Conservation (phyloP, 2,888 invertebrate genomes). For the Lymantria dispar region DNA sequence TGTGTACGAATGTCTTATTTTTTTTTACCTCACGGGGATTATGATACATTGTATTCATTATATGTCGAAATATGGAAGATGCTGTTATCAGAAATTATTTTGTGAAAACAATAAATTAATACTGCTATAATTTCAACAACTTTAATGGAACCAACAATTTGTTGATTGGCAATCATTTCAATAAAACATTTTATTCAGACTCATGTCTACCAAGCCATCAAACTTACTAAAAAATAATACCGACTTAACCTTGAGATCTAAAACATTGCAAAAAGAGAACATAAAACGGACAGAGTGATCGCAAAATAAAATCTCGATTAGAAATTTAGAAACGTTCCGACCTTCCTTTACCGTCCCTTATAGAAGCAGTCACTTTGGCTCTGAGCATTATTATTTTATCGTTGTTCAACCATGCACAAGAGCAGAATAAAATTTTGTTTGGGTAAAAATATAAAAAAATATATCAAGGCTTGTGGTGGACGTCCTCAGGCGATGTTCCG, state of each 20-base stretch:
- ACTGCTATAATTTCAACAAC: no score
- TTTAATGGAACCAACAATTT: no score
- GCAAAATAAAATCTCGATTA: slow-evolving; percentile 72
- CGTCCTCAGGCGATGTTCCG: slow-evolving; percentile 67
- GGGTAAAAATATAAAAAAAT: slow-evolving; percentile 58
- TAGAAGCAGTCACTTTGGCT: slow-evolving; percentile 49
- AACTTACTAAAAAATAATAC: slow-evolving; percentile 42
- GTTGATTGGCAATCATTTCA: no score
- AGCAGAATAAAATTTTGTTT: slow-evolving; percentile 67
- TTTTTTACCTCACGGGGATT: no score
- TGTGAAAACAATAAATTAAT: no score
- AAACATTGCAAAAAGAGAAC: slow-evolving; percentile 63
- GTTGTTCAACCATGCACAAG: slow-evolving; percentile 69
- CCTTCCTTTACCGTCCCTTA: slow-evolving; percentile 67
- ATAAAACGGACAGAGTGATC: slow-evolving; percentile 59
- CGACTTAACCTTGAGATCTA: slow-evolving; percentile 62
- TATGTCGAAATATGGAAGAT: no score
- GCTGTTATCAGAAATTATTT: no score
- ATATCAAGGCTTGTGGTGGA: slow-evolving; percentile 76
- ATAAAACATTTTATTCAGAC: no score
- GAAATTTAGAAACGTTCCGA: slow-evolving; percentile 67
- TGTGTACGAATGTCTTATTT: no score
- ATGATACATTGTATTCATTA: no score
- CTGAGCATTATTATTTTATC: slow-evolving; percentile 76
- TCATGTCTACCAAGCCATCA: no score